Evolutionary conservation across 2,888 invertebrate species (phyloP).

Genomic region (Drosophila quinaria): DNA sequence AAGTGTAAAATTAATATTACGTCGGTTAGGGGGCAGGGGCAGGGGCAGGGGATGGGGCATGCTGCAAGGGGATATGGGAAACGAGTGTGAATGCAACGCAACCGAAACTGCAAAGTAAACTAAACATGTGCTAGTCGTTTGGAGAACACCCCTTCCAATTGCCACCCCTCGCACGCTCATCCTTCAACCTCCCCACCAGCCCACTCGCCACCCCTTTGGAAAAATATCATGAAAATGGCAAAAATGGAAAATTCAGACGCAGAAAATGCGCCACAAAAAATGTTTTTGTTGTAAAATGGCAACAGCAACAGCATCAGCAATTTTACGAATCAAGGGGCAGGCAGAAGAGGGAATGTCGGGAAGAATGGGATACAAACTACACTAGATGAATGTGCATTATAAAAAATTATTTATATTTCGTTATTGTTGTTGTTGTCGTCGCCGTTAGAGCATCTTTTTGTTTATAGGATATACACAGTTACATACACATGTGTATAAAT

Average conservation of each 20-base stretch:
- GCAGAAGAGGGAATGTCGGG: neutral
- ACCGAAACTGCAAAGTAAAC: conserved; percentile 81
- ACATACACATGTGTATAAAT: neutral
- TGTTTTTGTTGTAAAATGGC: conserved; percentile 68
- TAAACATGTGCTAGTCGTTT: conserved; percentile 83
- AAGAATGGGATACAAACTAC: neutral
- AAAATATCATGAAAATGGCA: conserved; percentile 77
- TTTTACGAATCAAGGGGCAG: neutral
- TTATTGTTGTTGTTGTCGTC: conserved; percentile 33
- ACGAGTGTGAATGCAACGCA: conserved; percentile 69
- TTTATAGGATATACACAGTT: conserved; percentile 20
- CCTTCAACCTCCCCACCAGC: conserved; percentile 5
- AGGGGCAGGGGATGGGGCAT: neutral
- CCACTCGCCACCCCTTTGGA: conserved; percentile 37
- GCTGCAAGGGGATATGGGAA: conserved; percentile 25
- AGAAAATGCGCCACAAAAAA: conserved; percentile 78
- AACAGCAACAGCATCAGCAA: conserved; percentile 23
- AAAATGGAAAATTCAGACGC: conserved; percentile 76
- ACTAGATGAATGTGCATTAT: conserved; percentile 59
- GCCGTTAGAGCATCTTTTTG: conserved; percentile 29
- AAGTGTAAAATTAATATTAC: conserved; percentile 85
- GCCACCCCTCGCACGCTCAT: neutral
- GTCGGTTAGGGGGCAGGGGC: conserved; percentile 38
- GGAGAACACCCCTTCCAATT: conserved; percentile 30
- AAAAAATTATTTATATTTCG: conserved; percentile 70